Conservation (phyloP, 2,113 vertebrate genomes). For the Aptenodytes patagonicus region DNA sequence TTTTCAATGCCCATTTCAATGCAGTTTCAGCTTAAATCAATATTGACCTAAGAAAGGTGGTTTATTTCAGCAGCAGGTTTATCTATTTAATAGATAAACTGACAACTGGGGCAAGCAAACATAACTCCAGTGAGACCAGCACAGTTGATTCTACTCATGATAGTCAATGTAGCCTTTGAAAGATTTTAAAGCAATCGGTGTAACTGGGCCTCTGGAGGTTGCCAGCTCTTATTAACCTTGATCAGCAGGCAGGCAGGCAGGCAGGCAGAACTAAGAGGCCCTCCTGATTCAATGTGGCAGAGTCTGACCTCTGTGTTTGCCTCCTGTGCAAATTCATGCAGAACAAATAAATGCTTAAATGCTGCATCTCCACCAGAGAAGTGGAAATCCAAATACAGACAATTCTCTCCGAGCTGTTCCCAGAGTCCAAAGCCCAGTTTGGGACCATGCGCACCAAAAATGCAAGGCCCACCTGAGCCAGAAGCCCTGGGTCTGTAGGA, state of each 20-base stretch:
- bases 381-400: neutral
- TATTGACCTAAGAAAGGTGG: neutral
- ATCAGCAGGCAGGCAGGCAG: neutral
- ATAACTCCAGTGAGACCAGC: neutral
- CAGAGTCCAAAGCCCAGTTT: neutral
- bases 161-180: neutral
- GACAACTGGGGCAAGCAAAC: neutral
- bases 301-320: constrained; percentile 11
- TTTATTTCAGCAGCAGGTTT: neutral
- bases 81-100: neutral
- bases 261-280: constrained; percentile 29
- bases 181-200: neutral
- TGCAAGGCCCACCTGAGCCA: neutral
- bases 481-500: neutral
- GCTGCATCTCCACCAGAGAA: neutral
- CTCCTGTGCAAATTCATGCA: constrained; percentile 46
- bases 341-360: constrained; percentile 17
- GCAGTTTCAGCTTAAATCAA: neutral
- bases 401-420: neutral
- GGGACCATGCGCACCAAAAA: accelerated
- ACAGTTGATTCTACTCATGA: neutral
- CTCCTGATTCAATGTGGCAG: neutral
- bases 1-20: neutral
- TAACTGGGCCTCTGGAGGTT: constrained; percentile 12
- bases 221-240: constrained; percentile 38